Conservation (phyloP, 2,888 invertebrate species). For the Apotomis betuletana region DNA sequence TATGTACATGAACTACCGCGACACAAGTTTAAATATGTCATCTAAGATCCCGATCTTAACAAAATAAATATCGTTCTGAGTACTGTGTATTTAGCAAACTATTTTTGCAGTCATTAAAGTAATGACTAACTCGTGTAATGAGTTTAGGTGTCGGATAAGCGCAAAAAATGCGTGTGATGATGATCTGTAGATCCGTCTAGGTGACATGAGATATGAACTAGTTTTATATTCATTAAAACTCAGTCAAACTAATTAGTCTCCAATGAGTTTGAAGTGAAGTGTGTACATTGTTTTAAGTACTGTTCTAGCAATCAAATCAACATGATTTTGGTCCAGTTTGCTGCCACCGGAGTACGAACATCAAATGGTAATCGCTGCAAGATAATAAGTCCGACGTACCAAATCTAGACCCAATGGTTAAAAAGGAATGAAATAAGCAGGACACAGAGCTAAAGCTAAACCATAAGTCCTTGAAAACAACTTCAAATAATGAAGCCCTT, state of each 20-base stretch:
- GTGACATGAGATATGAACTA: constrained; percentile 9
- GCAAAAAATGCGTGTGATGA: constrained; percentile 44
- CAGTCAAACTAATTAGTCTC: too few relatives aligned
- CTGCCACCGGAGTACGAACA: too few relatives aligned
- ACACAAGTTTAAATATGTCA: not conserved
- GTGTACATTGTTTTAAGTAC: too few relatives aligned
- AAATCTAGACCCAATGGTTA: too few relatives aligned
- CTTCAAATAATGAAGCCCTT: too few relatives aligned
- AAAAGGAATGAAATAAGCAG: too few relatives aligned
- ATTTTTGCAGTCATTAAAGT: constrained; percentile 43
- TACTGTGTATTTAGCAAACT: constrained; percentile 42
- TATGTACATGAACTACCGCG: not conserved
- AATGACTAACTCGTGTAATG: constrained; percentile 46
- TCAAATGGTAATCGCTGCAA: too few relatives aligned
- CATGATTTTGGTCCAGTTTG: too few relatives aligned
- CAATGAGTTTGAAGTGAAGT: not conserved
- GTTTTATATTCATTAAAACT: not conserved
- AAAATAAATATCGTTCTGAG: constrained; percentile 5
- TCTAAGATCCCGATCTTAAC: not conserved
- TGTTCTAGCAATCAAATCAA: too few relatives aligned
- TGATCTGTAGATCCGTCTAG: constrained; percentile 41
- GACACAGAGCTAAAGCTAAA: too few relatives aligned
- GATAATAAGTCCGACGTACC: too few relatives aligned
- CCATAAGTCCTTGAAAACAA: too few relatives aligned
- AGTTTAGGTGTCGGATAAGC: constrained; percentile 29